These are phyloP conservation scores for Aeoliscus strigatus DNA, from an alignment of 2,797 vertebrate species.

Conservation along the genomic window DNA sequence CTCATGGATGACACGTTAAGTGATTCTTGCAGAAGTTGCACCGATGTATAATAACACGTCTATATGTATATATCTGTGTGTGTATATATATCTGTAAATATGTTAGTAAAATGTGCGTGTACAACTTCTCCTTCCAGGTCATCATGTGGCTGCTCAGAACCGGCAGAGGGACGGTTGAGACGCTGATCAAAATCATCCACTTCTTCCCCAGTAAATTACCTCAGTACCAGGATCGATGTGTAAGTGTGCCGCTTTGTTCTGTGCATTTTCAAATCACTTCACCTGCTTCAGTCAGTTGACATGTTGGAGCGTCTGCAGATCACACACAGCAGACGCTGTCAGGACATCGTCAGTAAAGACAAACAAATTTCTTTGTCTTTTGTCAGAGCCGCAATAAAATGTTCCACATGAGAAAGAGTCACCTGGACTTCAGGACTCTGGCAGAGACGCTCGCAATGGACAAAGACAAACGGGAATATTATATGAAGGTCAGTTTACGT, in stretches of 20 bases:
- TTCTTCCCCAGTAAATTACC: conserved; percentile 65
- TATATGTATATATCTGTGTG: no score
- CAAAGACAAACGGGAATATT: conserved; percentile 48
- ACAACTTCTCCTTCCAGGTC: conserved; percentile 48
- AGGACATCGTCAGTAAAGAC: no score
- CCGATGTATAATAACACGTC: no score
- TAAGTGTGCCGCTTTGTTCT: conserved; percentile 30
- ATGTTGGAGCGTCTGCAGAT: no score
- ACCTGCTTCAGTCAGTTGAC: no score
- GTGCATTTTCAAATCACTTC: no score
- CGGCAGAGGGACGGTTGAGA: conserved; percentile 38
- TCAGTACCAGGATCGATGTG: conserved; percentile 67
- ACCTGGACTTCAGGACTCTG: conserved; percentile 64
- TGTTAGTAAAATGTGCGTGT: no score
- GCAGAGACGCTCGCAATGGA: conserved; percentile 59
- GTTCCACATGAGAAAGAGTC: conserved; percentile 69
- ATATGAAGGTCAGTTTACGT: conserved; percentile 49
- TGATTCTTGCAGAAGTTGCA: not conserved
- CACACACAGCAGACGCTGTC: no score
- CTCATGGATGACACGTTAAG: not conserved
- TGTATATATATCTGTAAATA: no score
- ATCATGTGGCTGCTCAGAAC: conserved; percentile 71
- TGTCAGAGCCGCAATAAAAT: conserved; percentile 58
- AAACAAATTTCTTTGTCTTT: conserved; percentile 10
- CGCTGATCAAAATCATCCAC: conserved; percentile 51